Conservation (phyloP, 2,113 vertebrate species). For the Hymenochirus boettgeri region DNA sequence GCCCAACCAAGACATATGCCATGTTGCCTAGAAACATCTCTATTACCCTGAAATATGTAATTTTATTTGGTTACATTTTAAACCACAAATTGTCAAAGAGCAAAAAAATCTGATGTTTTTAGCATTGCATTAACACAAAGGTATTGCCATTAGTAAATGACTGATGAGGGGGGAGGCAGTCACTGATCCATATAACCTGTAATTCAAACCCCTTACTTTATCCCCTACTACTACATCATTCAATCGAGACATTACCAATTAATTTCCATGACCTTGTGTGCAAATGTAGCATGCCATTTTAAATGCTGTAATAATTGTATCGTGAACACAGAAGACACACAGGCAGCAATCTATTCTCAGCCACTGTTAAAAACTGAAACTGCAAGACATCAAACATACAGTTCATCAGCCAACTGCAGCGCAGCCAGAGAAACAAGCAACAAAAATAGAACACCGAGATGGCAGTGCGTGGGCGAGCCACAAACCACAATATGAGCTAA, state of each 20-base stretch:
- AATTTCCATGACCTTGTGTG: slow-evolving; percentile 37
- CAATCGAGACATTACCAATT: slow-evolving; percentile 33
- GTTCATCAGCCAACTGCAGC: slow-evolving; percentile 59
- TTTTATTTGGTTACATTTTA: too few relatives aligned
- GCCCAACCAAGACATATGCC: too few relatives aligned
- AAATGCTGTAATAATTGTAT: slow-evolving; percentile 38
- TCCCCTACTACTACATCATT: slow-evolving; percentile 15
- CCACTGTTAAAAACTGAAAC: slow-evolving; percentile 55
- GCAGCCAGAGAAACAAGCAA: slow-evolving; percentile 70
- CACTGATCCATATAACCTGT: slow-evolving; percentile 27
- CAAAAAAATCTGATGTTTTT: too few relatives aligned
- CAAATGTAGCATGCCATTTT: slow-evolving; percentile 34
- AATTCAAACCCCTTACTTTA: slow-evolving; percentile 10
- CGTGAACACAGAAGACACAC: slow-evolving; percentile 32
- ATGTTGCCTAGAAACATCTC: too few relatives aligned
- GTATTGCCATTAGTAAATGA: too few relatives aligned
- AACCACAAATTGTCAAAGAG: too few relatives aligned
- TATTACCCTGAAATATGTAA: too few relatives aligned
- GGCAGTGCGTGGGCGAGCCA: slow-evolving; percentile 71
- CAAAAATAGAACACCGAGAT: slow-evolving; percentile 71
- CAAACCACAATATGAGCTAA: slow-evolving; percentile 68
- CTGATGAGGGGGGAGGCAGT: slow-evolving; percentile 22
- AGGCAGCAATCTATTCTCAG: slow-evolving; percentile 42
- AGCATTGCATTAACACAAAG: too few relatives aligned
- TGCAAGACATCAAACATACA: slow-evolving; percentile 57